Evolutionary conservation across 2,113 vertebrate genomes (phyloP), one percentile per base, ranked within the genome.

Genomic region (Benitochromis conjunctus): DNA sequence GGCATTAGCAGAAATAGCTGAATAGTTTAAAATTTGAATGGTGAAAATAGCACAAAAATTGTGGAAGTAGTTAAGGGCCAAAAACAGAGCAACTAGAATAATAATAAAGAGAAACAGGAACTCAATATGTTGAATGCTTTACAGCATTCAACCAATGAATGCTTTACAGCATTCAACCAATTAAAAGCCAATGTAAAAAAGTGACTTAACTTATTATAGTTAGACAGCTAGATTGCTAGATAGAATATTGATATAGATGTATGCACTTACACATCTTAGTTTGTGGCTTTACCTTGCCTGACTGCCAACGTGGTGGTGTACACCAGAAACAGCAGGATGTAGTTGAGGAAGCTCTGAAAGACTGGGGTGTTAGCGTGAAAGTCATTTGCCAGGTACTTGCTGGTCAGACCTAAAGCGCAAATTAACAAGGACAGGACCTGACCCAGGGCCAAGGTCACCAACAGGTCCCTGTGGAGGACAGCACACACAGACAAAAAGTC

Each of bases 331-430:
- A 99, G 97, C 76, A 99, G 97, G 91, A 99, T 98, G 89, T 99
- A 99, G 96, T 98, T 98, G 90, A 99, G 98, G 91, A 99, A 99
- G 96, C 98, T 98, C 97, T 99, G 98, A 93, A 99, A 99, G 91
- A 99, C 97, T 3, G 98, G 98, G 2, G 98, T 99, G 92, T 98
- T 98, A 92, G 98, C 98, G 36, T 98, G 97, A 94, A 98, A 99
- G 92, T 99, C 98, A 78, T 98, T 97, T 29, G 97, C 97, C 94
- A 99, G 95, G 95, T 98, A 99, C 94, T 99, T 98, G 96, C 98
- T 99, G 16, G 96, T 99, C 94, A 99, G 96, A 90, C 97, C 96
- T 86, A 99, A 98, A 83, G 97, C 98, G 93, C 98, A 99, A 92
- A 99, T 96, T 80, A 99, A 97, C 84, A 99, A 94, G 41, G 98